A percentile compares a stretch with the other conserved stretches of the same genome.
Evolutionary conservation across 1,140 invertebrate species (phyloP).

Genomic region (Bombus fervidus): DNA sequence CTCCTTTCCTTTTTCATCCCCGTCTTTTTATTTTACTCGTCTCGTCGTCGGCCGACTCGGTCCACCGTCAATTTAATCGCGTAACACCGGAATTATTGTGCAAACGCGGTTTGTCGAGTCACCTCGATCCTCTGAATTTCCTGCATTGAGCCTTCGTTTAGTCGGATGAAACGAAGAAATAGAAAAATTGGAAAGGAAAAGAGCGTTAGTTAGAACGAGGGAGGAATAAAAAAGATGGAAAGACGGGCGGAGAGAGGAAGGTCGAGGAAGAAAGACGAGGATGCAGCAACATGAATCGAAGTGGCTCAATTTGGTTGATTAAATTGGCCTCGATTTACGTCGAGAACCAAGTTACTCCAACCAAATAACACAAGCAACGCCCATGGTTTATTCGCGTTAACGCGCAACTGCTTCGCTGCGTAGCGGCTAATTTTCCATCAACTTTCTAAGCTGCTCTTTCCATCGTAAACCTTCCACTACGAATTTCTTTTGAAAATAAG

Average conservation of each 20-base stretch:
- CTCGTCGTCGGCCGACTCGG: not conserved
- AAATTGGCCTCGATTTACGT: slow-evolving; percentile 58
- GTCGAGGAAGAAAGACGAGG: not conserved
- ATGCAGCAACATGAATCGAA: slow-evolving; percentile 53
- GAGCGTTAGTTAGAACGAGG: not conserved
- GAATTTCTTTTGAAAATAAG: not conserved
- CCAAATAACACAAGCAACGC: not conserved
- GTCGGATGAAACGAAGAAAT: not conserved
- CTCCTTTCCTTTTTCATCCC: not conserved
- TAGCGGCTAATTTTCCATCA: too few species aligned
- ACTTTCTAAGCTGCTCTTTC: too few species aligned
- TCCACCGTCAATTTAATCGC: not conserved
- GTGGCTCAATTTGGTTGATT: slow-evolving; percentile 64
- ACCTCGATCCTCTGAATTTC: not conserved
- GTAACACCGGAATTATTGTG: slow-evolving; percentile 3
- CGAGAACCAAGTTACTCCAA: slow-evolving; percentile 4
- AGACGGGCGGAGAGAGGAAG: not conserved
- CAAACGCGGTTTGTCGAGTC: not conserved
- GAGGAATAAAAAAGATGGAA: not conserved
- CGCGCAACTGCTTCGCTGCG: not conserved
- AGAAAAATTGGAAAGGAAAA: not conserved
- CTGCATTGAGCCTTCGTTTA: not conserved
- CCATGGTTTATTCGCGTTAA: slow-evolving; percentile 9
- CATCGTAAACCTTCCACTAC: not conserved
- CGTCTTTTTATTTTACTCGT: not conserved